Evolutionary conservation across 2,888 invertebrate genomes (phyloP), one percentile per base, ranked within the genome.

Genomic region (Sphinx pinastri): DNA sequence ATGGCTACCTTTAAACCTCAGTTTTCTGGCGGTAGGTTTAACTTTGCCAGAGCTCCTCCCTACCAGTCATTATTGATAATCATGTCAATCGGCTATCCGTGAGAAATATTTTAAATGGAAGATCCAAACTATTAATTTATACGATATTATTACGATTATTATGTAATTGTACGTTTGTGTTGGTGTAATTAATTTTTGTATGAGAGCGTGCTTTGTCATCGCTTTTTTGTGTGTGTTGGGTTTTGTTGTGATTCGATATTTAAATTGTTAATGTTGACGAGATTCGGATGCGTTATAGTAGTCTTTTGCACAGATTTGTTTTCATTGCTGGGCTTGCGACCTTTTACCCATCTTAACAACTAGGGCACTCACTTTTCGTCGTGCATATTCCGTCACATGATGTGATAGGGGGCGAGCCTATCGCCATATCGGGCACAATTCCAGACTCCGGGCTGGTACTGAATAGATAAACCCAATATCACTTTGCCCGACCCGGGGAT

Each of bases 11-110:
- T 47, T 51, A 55, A 68, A 10, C 1, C 58, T 73, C 75, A 72
- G 51, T 75, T 81, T 77, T 87, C 83, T 71, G 76, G 77, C 76
- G 76, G 82, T 85, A 85, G 88, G 90, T 90, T 91, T 91, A 93
- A 84, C 90, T 91, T 92, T 92, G 55, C 92, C 91, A 92, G 88
- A 88, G 91, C 91, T 84, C 90, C 90, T 91, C 88, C 88, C 86
- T 81, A 85, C 73, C 74, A 86, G 79, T 81, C 80, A 83, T 87
- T 91, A 91, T 91, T 91, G 92, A 91, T 92, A 92, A 92, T 89
- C 88, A 88, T 90, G 92, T 92, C 92, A 91, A 89, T 90, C 84
- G 77, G 72, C 73, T 75, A 76, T 78, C 85, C 93, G 92, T 93
- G 93, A 93, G 93, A 93, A 92, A 89, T 88, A 87, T 90, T 87